phyloP scores from a whole-genome alignment of 1,140 invertebrate species.

The Drosophila aff. region DNA sequence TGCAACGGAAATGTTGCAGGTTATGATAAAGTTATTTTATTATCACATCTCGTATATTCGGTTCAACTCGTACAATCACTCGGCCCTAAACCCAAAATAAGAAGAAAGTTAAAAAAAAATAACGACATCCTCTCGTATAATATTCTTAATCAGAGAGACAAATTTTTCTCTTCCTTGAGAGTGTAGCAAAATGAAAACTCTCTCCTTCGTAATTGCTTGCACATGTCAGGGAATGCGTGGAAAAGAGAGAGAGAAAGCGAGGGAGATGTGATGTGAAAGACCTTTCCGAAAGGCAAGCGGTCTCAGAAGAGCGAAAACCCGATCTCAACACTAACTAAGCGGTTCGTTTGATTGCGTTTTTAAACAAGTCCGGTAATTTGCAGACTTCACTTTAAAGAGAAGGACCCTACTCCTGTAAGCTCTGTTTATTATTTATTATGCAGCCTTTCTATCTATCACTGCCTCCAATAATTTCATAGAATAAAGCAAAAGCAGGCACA shows the following conservation, averaged over 20 bases:
- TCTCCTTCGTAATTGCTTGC: no score
- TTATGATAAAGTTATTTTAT: not conserved
- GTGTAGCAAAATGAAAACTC: no score
- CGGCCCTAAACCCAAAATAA: no score
- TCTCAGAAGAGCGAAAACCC: not conserved
- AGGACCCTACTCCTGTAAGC: not conserved
- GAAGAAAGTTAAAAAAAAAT: no score
- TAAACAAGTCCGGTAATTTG: not conserved
- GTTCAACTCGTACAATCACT: no score
- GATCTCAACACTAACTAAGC: not conserved
- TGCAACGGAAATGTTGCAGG: no score
- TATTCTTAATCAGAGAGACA: no score
- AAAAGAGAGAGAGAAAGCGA: not conserved
- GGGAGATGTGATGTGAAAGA: not conserved
- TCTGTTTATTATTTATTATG: not conserved
- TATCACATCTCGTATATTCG: no score
- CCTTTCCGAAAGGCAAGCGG: not conserved
- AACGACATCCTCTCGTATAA: no score
- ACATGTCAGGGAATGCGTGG: no score
- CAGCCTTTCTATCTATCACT: not conserved
- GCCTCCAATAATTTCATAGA: not conserved
- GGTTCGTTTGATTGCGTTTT: not conserved
- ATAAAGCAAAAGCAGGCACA: not conserved
- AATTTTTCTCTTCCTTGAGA: no score
- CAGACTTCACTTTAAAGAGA: not conserved